These are phyloP conservation scores for Hetaerina americana DNA, from an alignment of 1,140 invertebrate species.

Conservation along the genomic window DNA sequence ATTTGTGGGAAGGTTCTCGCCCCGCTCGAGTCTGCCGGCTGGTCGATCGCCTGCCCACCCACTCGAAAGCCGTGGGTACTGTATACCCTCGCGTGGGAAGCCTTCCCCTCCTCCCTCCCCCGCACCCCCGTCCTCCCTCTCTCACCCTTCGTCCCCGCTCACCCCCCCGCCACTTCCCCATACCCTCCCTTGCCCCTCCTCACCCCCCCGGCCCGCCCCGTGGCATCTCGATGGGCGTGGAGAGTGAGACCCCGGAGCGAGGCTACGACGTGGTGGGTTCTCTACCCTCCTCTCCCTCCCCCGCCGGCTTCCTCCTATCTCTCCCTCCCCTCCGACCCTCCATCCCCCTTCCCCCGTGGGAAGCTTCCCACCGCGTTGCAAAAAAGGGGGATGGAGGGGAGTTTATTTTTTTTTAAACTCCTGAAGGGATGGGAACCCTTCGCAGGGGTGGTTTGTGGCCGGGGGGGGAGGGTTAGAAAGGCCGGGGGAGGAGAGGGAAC, in stretches of 20 bases:
- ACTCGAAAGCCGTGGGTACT: background rate
- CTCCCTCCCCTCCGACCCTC: too few relatives aligned
- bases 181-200: background rate
- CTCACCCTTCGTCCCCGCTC: too few relatives aligned
- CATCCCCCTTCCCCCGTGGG: background rate
- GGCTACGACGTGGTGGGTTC: background rate
- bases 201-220: background rate
- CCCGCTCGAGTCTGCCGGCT: background rate
- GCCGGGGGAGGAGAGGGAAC: background rate
- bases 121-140: too few relatives aligned
- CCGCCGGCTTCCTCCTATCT: too few relatives aligned
- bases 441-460: too few relatives aligned
- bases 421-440: too few relatives aligned
- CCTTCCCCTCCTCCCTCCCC: background rate
- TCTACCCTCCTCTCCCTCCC: too few relatives aligned
- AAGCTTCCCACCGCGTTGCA: background rate
- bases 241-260: background rate
- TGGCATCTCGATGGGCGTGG: background rate
- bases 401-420: too few relatives aligned
- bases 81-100: background rate
- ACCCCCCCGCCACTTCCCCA: background rate
- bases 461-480: background rate
- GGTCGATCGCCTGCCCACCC: background rate
- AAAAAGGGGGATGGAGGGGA: background rate
- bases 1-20: background rate